Evolutionary conservation across 2,113 vertebrate genomes (phyloP).

Genomic region (Podarcis raffonei): DNA sequence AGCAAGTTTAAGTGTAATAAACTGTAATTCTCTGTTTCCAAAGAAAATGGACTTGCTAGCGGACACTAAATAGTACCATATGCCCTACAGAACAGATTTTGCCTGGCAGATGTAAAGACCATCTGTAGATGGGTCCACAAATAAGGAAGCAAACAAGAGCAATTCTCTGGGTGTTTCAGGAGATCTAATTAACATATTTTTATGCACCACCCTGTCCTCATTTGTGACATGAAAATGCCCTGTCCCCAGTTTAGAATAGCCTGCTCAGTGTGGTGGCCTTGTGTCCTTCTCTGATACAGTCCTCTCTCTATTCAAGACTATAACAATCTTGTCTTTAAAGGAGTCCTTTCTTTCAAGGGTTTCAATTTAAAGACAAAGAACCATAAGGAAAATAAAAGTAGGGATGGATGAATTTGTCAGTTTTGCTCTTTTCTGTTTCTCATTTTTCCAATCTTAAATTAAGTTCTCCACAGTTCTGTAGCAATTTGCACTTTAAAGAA

Average conservation of each 20-base stretch:
- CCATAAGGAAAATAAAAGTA: neutral
- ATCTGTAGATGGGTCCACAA: neutral
- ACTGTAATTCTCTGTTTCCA: neutral
- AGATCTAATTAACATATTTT: neutral
- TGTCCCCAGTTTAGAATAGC: neutral
- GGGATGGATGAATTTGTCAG: neutral
- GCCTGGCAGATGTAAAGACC: neutral
- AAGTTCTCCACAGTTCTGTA: too few species aligned
- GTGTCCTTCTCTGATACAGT: neutral
- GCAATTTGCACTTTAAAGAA: too few species aligned
- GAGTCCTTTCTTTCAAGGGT: neutral
- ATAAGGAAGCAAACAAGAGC: neutral
- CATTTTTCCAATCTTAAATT: too few species aligned
- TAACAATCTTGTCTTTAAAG: neutral
- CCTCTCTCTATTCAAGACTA: too few species aligned
- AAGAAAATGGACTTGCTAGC: neutral
- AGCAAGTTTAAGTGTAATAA: conserved; percentile 22
- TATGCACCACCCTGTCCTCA: neutral
- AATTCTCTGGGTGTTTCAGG: neutral
- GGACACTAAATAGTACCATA: neutral
- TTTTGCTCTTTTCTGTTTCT: too few species aligned
- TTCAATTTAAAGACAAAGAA: neutral
- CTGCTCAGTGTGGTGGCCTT: neutral
- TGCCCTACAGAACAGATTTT: neutral
- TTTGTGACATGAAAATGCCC: neutral